phyloP scores from a whole-genome alignment of 2,113 vertebrate genomes.

The Eclectus roratus region DNA sequence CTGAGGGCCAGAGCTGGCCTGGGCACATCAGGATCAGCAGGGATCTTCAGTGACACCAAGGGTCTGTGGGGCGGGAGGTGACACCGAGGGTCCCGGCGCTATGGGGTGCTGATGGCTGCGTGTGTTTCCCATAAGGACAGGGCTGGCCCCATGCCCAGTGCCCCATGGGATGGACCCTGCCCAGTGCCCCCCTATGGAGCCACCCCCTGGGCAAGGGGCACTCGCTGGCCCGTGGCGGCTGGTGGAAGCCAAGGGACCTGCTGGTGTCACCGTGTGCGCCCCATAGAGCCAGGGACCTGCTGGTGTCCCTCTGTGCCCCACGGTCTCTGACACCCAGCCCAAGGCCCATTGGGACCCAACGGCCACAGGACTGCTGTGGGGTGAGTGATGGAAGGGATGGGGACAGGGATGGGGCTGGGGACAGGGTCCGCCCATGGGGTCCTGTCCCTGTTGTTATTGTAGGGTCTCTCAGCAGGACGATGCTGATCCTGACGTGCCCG shows the following conservation, averaged over 20 bases:
- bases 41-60: not conserved
- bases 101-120: not conserved
- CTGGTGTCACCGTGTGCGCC: not conserved
- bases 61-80: not conserved
- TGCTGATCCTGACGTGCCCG: conserved; percentile 13
- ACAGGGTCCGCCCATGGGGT: not conserved
- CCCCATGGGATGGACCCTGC: not conserved
- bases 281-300: not conserved
- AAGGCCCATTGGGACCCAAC: accelerated
- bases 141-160: not conserved
- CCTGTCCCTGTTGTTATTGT: not conserved
- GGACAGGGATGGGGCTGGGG: not conserved
- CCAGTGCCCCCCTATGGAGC: not conserved
- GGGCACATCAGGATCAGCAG: not conserved
- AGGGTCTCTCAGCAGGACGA: not conserved
- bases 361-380: not conserved
- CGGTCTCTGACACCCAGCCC: not conserved
- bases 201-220: not conserved
- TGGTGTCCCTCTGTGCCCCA: not conserved
- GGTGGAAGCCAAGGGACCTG: not conserved
- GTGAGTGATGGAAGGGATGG: not conserved
- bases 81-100: not conserved
- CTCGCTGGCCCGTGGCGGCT: not conserved
- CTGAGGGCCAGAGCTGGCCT: not conserved
- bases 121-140: not conserved